Evolutionary conservation across 1,140 invertebrate genomes (phyloP).

Genomic region (Zaprionus inermis): DNA sequence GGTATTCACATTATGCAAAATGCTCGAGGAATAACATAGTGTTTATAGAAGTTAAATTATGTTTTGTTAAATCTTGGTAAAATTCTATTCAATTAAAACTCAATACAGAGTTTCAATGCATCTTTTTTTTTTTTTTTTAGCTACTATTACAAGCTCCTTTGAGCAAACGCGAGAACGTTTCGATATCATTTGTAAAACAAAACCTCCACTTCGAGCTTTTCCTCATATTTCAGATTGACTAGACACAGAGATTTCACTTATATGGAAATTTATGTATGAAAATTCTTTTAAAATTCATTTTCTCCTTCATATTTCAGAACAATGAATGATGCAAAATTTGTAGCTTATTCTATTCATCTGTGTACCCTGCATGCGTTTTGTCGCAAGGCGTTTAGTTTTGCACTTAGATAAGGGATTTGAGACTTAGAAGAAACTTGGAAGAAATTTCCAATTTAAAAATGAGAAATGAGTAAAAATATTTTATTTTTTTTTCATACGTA

Average conservation of each 20-base stretch:
- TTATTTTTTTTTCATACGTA: too few species aligned
- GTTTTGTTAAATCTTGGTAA: too few species aligned
- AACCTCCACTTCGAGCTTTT: neutral
- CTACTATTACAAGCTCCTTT: neutral
- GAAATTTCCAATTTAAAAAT: too few species aligned
- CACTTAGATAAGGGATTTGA: too few species aligned
- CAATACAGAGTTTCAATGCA: too few species aligned
- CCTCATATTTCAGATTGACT: neutral
- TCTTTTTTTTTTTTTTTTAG: too few species aligned
- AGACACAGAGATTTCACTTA: neutral
- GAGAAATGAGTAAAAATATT: too few species aligned
- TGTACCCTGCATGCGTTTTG: neutral
- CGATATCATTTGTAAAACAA: neutral
- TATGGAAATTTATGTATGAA: slow-evolving; percentile 5
- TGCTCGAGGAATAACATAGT: too few species aligned
- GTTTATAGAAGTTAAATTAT: neutral
- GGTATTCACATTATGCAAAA: too few species aligned
- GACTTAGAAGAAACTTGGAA: too few species aligned
- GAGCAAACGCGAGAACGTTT: neutral
- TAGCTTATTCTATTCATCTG: neutral
- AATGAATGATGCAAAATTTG: neutral
- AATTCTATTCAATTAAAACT: too few species aligned
- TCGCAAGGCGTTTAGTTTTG: too few species aligned
- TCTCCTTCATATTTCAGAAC: neutral
- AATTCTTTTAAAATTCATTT: neutral